phyloP scores from a whole-genome alignment of 2,797 vertebrate species.

The Centroberyx gerrardi region DNA sequence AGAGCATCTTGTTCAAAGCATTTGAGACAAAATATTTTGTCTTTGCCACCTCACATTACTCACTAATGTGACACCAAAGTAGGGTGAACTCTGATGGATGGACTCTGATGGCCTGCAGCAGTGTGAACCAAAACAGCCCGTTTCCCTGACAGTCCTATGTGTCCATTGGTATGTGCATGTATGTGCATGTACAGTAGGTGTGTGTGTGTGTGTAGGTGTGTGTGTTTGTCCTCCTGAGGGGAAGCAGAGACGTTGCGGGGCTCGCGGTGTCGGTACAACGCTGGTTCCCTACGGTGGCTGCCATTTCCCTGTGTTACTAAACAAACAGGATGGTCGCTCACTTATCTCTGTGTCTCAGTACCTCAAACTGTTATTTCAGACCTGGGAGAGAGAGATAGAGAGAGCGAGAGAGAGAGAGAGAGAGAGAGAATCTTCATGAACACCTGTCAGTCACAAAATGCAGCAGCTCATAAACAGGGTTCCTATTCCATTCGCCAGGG shows the following conservation, averaged over 20 bases:
- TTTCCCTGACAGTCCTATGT: constrained; percentile 2
- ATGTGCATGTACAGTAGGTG: not conserved
- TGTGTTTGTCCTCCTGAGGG: constrained; percentile 16
- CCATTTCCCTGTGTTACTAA: constrained; percentile 51
- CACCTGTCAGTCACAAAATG: constrained; percentile 41
- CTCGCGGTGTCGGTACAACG: not conserved
- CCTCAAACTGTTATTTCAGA: constrained; percentile 57
- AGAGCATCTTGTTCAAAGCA: not conserved
- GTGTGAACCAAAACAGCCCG: constrained; percentile 36
- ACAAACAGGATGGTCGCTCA: constrained; percentile 66
- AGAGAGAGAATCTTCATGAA: constrained; percentile 11
- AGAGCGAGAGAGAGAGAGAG: constrained; percentile 3
- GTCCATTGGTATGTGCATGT: not conserved
- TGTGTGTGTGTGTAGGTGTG: constrained; percentile 26
- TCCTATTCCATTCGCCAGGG: not conserved
- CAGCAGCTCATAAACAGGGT: not conserved
- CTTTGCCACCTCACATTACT: constrained; percentile 32
- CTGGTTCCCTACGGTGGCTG: constrained; percentile 20
- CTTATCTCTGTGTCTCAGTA: constrained; percentile 44
- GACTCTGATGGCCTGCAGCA: constrained; percentile 19
- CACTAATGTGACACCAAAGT: constrained; percentile 40
- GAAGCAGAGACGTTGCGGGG: constrained; percentile 10
- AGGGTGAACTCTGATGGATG: not conserved
- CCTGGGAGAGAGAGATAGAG: constrained; percentile 17
- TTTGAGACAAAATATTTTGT: constrained; percentile 40